phyloP scores from a whole-genome alignment of 2,113 vertebrate genomes.

The Lipophrys pholis region DNA sequence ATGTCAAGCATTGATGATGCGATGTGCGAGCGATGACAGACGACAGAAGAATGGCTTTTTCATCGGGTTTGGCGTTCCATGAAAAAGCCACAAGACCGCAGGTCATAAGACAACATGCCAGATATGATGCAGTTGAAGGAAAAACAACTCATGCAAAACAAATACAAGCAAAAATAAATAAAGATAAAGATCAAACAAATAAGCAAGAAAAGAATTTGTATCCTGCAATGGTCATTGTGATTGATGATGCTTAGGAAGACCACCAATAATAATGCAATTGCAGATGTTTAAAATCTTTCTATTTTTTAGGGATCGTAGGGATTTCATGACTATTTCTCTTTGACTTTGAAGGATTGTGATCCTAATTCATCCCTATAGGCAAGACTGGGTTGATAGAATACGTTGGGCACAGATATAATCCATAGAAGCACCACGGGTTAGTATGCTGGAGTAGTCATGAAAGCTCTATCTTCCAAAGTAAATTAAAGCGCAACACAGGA shows the following conservation, averaged over 20 bases:
- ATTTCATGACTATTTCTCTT: constrained; percentile 77
- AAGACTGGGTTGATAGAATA: constrained; percentile 23
- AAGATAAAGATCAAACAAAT: constrained; percentile 23
- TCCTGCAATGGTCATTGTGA: constrained; percentile 76
- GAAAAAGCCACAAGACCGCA: constrained; percentile 71
- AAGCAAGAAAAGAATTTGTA: constrained; percentile 60
- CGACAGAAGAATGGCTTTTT: constrained; percentile 66
- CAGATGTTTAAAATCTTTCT: constrained; percentile 51
- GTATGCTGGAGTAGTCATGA: constrained; percentile 75
- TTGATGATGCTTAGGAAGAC: constrained; percentile 73
- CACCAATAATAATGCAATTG: constrained; percentile 77
- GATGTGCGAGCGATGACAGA: constrained; percentile 75
- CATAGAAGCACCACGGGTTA: constrained; percentile 63
- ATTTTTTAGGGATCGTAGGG: constrained; percentile 63
- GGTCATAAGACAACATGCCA: constrained; percentile 74
- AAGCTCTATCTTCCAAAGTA: constrained; percentile 79
- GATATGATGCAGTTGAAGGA: constrained; percentile 60
- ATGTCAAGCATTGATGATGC: constrained; percentile 81
- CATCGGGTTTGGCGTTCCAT: constrained; percentile 56
- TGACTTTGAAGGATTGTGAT: constrained; percentile 18
- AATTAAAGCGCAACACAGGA: constrained; percentile 76
- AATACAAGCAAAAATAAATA: constrained; percentile 54
- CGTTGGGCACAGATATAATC: constrained; percentile 37
- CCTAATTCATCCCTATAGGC: constrained; percentile 33
- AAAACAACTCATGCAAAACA: constrained; percentile 57